Evolutionary conservation across 2,797 vertebrate species (phyloP).

Genomic region (Natrix natrix): DNA sequence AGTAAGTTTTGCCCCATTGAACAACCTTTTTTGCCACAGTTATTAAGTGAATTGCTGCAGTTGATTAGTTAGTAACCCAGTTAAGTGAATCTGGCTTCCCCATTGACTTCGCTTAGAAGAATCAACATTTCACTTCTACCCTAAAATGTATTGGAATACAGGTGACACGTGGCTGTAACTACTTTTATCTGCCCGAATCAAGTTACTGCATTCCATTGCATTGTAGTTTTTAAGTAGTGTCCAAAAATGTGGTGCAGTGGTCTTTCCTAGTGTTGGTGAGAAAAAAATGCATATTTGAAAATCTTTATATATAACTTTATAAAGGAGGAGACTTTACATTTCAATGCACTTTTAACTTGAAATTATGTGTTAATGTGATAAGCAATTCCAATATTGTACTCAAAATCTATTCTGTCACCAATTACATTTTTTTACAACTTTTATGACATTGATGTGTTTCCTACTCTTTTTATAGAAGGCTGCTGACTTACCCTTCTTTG

Average conservation of each 20-base stretch:
- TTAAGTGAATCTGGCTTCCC: background rate
- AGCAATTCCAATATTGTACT: background rate
- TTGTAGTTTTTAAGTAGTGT: background rate
- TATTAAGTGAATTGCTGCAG: background rate
- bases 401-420: background rate
- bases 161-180: background rate
- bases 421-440: background rate
- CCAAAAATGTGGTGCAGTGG: background rate
- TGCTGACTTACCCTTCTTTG: background rate
- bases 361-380: background rate
- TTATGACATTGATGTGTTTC: background rate
- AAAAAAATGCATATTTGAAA: background rate
- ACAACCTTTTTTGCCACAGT: background rate
- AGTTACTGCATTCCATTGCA: background rate
- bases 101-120: background rate
- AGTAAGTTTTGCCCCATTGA: background rate
- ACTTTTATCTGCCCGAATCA: background rate
- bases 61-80: background rate
- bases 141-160: background rate
- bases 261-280: background rate
- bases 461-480: conserved; percentile 26
- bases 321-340: background rate
- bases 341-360: background rate
- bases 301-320: background rate
- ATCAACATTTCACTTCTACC: background rate